These are phyloP conservation scores for Falco naumanni DNA, from an alignment of 2,797 vertebrate genomes.

Conservation along the genomic window DNA sequence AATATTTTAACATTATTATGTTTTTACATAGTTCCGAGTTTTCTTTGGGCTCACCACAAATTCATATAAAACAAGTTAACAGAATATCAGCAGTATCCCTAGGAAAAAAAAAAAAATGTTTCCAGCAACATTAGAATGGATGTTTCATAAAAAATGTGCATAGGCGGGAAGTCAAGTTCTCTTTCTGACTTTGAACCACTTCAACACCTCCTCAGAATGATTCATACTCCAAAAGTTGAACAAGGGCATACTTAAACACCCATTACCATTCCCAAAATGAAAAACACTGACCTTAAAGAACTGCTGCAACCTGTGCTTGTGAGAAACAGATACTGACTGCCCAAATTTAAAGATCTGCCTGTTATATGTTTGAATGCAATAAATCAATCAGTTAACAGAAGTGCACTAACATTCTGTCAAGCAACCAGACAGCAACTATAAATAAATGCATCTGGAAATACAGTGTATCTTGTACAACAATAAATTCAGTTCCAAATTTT, in stretches of 20 bases:
- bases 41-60: background rate
- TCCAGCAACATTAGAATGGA: background rate
- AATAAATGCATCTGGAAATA: background rate
- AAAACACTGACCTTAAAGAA: background rate
- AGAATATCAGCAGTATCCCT: background rate
- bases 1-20: accelerated
- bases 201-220: conserved; percentile 51
- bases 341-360: background rate
- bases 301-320: background rate
- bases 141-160: background rate
- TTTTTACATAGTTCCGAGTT: background rate
- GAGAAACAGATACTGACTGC: background rate
- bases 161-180: background rate
- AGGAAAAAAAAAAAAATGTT: background rate
- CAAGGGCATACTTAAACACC: background rate
- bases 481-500: background rate
- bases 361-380: background rate
- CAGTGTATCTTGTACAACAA: background rate
- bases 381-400: background rate
- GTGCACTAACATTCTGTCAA: background rate
- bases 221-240: conserved; percentile 4
- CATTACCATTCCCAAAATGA: background rate
- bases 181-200: conserved; percentile 25
- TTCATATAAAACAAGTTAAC: background rate
- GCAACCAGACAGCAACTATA: background rate